Conservation (phyloP, 2,888 invertebrate species). For the Luffia ferchaultella region DNA sequence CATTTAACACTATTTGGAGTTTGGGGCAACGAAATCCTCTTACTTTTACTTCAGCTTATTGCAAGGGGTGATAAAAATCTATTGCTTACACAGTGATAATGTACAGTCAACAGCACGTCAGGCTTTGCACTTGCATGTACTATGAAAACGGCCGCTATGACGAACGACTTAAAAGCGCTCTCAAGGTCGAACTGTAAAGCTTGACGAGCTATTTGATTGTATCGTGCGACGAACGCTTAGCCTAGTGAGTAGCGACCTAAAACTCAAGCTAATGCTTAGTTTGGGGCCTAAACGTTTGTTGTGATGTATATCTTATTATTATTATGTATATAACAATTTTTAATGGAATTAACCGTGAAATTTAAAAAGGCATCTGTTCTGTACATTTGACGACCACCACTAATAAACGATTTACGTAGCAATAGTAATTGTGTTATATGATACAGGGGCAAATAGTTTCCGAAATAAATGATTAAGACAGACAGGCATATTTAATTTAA, state of each 20-base stretch:
- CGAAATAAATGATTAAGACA: too few relatives aligned
- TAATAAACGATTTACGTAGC: neutral
- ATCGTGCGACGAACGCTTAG: too few relatives aligned
- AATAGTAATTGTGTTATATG: too few relatives aligned
- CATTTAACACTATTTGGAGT: neutral
- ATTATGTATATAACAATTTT: neutral
- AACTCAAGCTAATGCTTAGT: too few relatives aligned
- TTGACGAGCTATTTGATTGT: too few relatives aligned
- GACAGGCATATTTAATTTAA: too few relatives aligned
- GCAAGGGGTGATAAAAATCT: too few relatives aligned
- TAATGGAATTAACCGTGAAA: neutral
- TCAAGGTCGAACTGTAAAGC: neutral
- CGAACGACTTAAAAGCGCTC: neutral
- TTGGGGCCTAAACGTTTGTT: too few relatives aligned
- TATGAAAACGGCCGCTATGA: neutral
- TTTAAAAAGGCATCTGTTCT: neutral
- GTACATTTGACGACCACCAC: neutral
- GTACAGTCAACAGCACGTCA: neutral
- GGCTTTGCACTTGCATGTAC: neutral
- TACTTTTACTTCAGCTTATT: neutral
- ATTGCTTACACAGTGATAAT: neutral
- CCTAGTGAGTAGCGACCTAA: neutral
- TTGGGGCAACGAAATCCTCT: neutral
- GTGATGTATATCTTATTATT: too few relatives aligned
- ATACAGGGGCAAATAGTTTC: neutral